phyloP scores from a whole-genome alignment of 2,888 invertebrate species.

The Bibio marci region DNA sequence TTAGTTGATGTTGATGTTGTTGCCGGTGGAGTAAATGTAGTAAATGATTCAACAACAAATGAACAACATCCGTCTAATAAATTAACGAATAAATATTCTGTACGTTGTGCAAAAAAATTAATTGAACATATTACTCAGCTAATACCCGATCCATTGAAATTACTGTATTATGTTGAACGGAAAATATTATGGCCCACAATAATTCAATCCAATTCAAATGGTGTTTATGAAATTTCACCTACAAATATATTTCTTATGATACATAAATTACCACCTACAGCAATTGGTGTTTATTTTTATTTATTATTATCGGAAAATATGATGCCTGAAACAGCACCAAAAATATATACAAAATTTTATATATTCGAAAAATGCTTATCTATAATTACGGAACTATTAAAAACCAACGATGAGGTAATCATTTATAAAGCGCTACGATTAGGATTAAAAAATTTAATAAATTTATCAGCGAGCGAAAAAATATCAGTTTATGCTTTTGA shows the following conservation, averaged over 20 bases:
- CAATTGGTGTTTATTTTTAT: constrained; percentile 57
- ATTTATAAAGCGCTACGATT: constrained; percentile 49
- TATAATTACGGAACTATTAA: constrained; percentile 38
- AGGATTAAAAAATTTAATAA: constrained; percentile 32
- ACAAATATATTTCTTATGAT: constrained; percentile 34
- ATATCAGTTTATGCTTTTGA: constrained; percentile 38
- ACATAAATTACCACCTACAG: constrained; percentile 37
- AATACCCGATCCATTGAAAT: constrained; percentile 33
- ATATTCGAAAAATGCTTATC: constrained; percentile 44
- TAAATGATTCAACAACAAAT: too few species aligned
- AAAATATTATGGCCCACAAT: constrained; percentile 20
- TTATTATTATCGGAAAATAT: constrained; percentile 45
- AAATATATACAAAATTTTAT: constrained; percentile 29
- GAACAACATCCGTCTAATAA: too few species aligned
- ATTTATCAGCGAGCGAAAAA: constrained; percentile 23
- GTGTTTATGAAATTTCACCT: constrained; percentile 23
- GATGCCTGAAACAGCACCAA: constrained; percentile 16
- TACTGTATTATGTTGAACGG: constrained; percentile 25
- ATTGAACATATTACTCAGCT: constrained; percentile 31
- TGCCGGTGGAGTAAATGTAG: too few species aligned
- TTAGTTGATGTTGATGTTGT: too few species aligned
- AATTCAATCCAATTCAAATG: constrained; percentile 14
- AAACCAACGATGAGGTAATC: constrained; percentile 34
- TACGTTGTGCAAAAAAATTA: constrained; percentile 35
- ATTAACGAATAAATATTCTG: constrained; percentile 36